These are phyloP conservation scores for Dryococelus australis DNA, from an alignment of 2,888 invertebrate species.

Conservation along the genomic window DNA sequence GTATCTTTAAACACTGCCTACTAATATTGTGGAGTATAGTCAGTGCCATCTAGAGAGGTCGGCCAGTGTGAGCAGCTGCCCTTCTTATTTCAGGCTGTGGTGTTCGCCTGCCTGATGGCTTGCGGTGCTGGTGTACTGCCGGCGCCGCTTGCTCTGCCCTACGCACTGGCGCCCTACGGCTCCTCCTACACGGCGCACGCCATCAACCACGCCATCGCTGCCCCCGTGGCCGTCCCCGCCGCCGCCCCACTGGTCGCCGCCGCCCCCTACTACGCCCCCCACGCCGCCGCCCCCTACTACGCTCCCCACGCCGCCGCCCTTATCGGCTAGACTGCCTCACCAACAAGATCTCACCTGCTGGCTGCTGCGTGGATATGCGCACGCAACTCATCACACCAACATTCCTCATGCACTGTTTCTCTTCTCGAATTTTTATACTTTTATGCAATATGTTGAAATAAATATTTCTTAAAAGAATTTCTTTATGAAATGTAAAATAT, in stretches of 20 bases:
- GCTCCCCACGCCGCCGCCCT: slow-evolving; percentile 58
- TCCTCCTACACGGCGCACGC: slow-evolving; percentile 34
- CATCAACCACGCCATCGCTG: slow-evolving; percentile 41
- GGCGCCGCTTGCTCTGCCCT: slow-evolving; percentile 36
- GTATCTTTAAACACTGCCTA: too few species aligned
- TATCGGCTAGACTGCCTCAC: slow-evolving; percentile 51
- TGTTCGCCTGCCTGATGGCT: too few species aligned
- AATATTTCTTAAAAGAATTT: too few species aligned
- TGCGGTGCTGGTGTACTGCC: too few species aligned
- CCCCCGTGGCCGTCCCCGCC: slow-evolving; percentile 56
- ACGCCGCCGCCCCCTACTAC: slow-evolving; percentile 58
- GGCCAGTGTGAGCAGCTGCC: neutral
- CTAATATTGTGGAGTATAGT: too few species aligned
- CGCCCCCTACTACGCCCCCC: slow-evolving; percentile 57
- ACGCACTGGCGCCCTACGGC: slow-evolving; percentile 36
- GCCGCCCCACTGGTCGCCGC: slow-evolving; percentile 50
- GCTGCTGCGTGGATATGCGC: neutral
- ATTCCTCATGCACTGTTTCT: too few species aligned
- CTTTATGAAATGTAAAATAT: too few species aligned
- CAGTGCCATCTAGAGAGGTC: too few species aligned
- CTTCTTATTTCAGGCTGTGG: too few species aligned
- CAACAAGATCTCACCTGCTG: slow-evolving; percentile 47
- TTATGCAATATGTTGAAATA: too few species aligned
- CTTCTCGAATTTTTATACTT: too few species aligned
- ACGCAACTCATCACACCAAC: neutral